phyloP scores from a whole-genome alignment of 2,113 vertebrate species.

The Nesospiza acunhae region DNA sequence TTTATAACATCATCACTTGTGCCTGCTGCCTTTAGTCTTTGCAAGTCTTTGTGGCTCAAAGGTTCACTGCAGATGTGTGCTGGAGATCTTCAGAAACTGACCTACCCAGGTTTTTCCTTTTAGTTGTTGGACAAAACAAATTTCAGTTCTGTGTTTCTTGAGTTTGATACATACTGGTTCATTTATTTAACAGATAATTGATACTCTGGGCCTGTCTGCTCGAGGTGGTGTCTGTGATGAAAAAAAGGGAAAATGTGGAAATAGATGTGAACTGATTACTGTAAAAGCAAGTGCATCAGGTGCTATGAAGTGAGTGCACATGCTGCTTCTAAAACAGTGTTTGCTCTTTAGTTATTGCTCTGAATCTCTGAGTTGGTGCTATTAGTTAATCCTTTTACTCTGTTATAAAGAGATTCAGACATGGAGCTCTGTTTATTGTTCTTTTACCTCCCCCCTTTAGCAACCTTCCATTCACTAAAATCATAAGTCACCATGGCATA shows the following conservation, averaged over 20 bases:
- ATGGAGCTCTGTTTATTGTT: not conserved
- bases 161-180: rapidly evolving
- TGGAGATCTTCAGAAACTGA: not conserved
- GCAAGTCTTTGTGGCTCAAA: not conserved
- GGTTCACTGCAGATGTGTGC: not conserved
- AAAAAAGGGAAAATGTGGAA: rapidly evolving
- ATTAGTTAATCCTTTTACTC: not conserved
- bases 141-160: not conserved
- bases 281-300: not conserved
- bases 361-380: not conserved
- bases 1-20: not conserved
- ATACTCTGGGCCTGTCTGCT: not conserved
- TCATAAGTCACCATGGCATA: not conserved
- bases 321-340: not conserved
- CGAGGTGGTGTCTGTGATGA: not conserved
- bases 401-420: not conserved
- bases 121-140: not conserved
- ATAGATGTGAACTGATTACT: not conserved
- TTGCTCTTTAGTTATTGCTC: not conserved
- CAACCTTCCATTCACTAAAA: not conserved
- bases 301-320: not conserved
- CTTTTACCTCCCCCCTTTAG: not conserved
- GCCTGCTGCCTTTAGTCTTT: not conserved
- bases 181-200: not conserved
- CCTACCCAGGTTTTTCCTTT: not conserved